A percentile compares a stretch with the other conserved stretches of the same genome.
Evolutionary conservation across 2,888 invertebrate genomes (phyloP).

Genomic region (Erpobdella octoculata): DNA sequence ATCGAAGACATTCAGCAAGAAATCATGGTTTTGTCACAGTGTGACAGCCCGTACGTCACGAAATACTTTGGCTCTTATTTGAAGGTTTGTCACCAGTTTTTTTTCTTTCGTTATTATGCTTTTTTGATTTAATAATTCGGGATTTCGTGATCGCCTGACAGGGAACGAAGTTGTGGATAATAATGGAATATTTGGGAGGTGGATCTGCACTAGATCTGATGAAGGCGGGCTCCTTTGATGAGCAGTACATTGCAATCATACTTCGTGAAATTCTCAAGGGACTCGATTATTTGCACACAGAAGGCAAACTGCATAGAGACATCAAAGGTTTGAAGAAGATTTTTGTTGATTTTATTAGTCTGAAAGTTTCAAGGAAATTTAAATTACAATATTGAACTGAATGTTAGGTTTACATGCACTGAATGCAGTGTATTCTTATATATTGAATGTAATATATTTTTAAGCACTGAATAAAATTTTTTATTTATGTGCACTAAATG

Average conservation of each 20-base stretch:
- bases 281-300: slow-evolving; percentile 94
- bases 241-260: slow-evolving; percentile 98
- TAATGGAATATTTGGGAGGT: slow-evolving; percentile 99
- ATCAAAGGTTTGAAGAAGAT: slow-evolving; percentile 68
- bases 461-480: too few relatives aligned
- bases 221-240: slow-evolving; percentile 97
- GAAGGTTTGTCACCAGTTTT: slow-evolving; percentile 62
- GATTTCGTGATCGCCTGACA: slow-evolving; percentile 46
- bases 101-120: background rate
- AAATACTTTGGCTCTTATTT: slow-evolving; percentile 99
- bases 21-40: slow-evolving; percentile 90
- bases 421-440: too few relatives aligned
- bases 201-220: slow-evolving; percentile 97
- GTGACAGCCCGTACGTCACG: slow-evolving; percentile 97
- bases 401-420: too few relatives aligned
- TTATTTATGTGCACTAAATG: too few relatives aligned
- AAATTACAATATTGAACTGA: too few relatives aligned
- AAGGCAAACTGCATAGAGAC: slow-evolving; percentile 94
- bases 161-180: slow-evolving; percentile 93
- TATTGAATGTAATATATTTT: too few relatives aligned
- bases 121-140: background rate
- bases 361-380: too few relatives aligned
- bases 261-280: slow-evolving; percentile 94
- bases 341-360: background rate
- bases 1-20: slow-evolving; percentile 99